Evolutionary conservation across 2,113 vertebrate genomes (phyloP).

Genomic region (Marmota flaviventris): DNA sequence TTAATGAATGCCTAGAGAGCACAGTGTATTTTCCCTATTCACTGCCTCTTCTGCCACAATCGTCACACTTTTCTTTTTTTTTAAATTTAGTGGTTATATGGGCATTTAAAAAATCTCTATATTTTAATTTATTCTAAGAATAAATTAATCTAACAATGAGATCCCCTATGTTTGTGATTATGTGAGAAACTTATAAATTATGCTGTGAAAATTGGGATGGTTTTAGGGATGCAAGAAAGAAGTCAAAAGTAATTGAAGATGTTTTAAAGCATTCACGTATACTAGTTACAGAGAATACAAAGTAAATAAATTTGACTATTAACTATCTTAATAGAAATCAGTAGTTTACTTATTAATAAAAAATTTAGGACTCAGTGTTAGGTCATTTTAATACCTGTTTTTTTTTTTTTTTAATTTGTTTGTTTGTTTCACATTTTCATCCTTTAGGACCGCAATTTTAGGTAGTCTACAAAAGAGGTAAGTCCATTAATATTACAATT

Average conservation of each 20-base stretch:
- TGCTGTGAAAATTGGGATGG: neutral
- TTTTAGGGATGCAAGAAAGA: neutral
- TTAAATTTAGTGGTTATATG: neutral
- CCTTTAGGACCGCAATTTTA: neutral
- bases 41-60: neutral
- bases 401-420: too few relatives aligned
- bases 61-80: constrained; percentile 4
- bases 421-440: neutral
- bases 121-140: constrained; percentile 37
- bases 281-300: neutral
- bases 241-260: neutral
- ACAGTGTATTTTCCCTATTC: neutral
- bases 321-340: neutral
- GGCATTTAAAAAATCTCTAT: neutral
- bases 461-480: neutral
- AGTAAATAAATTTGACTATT: neutral
- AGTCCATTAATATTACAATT: neutral
- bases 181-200: neutral
- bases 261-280: neutral
- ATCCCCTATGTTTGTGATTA: neutral
- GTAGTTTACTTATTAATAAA: neutral
- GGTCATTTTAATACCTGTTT: neutral
- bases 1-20: neutral
- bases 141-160: neutral
- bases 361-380: neutral